Conservation (phyloP, 2,888 invertebrate species). For the Drosophila koepferae region DNA sequence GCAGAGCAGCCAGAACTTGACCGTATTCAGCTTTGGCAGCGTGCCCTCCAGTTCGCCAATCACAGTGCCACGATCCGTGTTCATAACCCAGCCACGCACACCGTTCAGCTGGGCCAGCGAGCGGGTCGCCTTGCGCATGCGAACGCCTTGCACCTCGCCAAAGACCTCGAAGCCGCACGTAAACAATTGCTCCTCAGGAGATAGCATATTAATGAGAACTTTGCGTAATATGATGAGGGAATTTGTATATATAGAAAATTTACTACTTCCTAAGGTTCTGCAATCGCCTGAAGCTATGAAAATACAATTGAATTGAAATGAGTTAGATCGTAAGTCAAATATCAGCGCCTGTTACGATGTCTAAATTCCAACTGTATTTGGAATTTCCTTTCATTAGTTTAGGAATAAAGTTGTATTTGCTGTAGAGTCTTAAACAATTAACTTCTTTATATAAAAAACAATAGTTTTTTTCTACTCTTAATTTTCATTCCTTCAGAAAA, state of each 20-base stretch:
- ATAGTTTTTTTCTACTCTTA: too few species aligned
- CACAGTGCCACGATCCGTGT: conserved; percentile 88
- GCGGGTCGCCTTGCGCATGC: conserved; percentile 86
- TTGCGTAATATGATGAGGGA: neutral
- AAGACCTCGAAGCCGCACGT: conserved; percentile 75
- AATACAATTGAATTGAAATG: neutral
- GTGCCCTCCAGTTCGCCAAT: conserved; percentile 87
- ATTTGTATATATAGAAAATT: conserved; percentile 1
- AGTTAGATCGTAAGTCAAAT: neutral
- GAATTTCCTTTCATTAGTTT: neutral
- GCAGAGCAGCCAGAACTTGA: conserved; percentile 86
- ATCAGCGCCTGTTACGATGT: neutral
- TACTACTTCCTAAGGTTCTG: neutral
- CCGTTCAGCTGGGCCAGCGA: conserved; percentile 86
- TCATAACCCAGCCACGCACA: conserved; percentile 89
- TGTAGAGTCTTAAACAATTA: too few species aligned
- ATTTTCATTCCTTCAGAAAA: neutral
- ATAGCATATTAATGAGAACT: conserved; percentile 19
- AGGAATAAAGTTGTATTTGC: too few species aligned
- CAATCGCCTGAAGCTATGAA: neutral
- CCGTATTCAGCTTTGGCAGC: conserved; percentile 86
- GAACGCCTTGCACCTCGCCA: conserved; percentile 74
- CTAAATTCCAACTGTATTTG: neutral
- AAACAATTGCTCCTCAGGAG: conserved; percentile 55
- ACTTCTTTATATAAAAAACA: too few species aligned